A percentile compares a stretch with the other conserved stretches of the same genome.
Conservation (phyloP, 2,797 vertebrate genomes). For the Bothrops alternatus region DNA sequence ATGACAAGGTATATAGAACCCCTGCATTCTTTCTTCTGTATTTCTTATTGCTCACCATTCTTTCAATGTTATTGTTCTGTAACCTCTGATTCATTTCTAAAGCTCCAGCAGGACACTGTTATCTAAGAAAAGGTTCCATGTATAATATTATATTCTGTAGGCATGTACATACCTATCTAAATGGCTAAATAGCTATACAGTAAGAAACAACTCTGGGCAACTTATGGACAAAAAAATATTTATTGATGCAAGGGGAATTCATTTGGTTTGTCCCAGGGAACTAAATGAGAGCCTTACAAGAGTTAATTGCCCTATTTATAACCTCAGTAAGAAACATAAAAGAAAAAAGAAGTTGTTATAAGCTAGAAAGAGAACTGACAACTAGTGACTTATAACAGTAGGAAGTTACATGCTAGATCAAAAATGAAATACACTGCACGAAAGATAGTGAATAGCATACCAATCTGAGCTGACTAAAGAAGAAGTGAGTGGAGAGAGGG, state of each 20-base stretch:
- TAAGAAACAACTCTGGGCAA: neutral
- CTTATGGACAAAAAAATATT: neutral
- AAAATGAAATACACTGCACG: conserved; percentile 50
- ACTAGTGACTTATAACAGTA: conserved; percentile 41
- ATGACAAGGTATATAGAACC: no score
- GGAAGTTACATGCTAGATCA: conserved; percentile 49
- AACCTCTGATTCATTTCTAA: neutral
- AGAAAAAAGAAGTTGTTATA: neutral
- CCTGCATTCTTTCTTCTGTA: neutral
- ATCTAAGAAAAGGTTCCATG: neutral
- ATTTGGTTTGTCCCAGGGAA: neutral
- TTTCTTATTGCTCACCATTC: neutral
- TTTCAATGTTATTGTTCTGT: neutral
- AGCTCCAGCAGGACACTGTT: neutral
- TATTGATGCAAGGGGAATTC: neutral
- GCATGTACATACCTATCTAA: neutral
- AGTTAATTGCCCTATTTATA: neutral
- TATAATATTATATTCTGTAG: neutral
- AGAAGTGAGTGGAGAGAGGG: conserved; percentile 35
- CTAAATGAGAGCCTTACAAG: neutral
- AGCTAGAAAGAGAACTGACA: conserved; percentile 40
- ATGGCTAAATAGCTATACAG: neutral
- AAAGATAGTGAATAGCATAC: conserved; percentile 36
- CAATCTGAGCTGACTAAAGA: conserved; percentile 43
- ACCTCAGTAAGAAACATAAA: conserved; percentile 23